Percentiles rank a stretch among this genome's conserved stretches.
Conservation (phyloP, 2,797 vertebrate species). For the Chiroxiphia lanceolata region DNA sequence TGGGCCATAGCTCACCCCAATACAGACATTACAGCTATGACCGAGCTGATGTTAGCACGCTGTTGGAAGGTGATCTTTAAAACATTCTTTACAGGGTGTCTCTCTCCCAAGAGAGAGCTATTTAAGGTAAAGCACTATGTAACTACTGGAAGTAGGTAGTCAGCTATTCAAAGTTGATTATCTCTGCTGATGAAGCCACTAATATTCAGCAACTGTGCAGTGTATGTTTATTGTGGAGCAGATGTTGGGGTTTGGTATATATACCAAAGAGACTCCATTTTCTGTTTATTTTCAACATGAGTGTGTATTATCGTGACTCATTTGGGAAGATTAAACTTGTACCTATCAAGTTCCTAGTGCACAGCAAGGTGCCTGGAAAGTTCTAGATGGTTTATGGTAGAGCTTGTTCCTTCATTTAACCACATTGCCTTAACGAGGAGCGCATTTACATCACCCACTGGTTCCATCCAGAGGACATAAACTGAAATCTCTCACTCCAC, state of each 20-base stretch:
- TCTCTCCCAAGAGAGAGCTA: not conserved
- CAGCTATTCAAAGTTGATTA: not conserved
- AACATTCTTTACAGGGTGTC: not conserved
- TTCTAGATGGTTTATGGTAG: not conserved
- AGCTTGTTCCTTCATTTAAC: not conserved
- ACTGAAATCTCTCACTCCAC: not conserved
- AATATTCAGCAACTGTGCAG: not conserved
- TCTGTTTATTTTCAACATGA: not conserved
- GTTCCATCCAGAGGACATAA: not conserved
- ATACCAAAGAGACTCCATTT: not conserved
- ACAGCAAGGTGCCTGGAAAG: not conserved
- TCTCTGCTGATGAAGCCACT: not conserved
- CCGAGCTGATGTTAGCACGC: not conserved
- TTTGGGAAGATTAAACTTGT: not conserved
- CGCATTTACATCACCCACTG: not conserved
- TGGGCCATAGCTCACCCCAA: not conserved
- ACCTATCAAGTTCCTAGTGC: not conserved
- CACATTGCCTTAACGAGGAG: not conserved
- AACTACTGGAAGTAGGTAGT: not conserved
- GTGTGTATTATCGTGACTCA: not conserved
- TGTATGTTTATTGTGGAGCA: not conserved
- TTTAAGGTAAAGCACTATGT: not conserved
- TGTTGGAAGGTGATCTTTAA: not conserved
- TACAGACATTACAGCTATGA: accelerated
- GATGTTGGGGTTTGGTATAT: not conserved